Evolutionary conservation across 1,140 invertebrate species (phyloP), one percentile per base, ranked within the genome.

Genomic region (Artemia franciscana): DNA sequence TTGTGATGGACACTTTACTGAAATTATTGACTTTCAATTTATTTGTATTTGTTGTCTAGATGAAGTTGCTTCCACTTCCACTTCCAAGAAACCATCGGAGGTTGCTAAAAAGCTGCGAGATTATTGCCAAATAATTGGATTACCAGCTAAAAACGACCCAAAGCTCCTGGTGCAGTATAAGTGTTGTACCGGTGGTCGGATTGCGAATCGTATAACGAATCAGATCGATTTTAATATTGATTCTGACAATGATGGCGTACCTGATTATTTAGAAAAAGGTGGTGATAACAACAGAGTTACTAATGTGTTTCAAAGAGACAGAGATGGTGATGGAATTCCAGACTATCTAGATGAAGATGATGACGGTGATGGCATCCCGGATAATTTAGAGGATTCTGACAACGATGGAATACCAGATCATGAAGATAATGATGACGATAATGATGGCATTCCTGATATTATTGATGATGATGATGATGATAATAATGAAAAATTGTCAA

Each of bases 381-480:
- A 61, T 26, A 24, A 59, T 56, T 12, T 26, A 60, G 30, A 65
- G 63, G 18, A 24, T 60, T 21, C 27, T 51, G 57, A 60, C 63
- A 12, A 26, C 60, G 27, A 58, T 58, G 2, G 51, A 57, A 25
- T n/a, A 26, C 39, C 39, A 15, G 39, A 51, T 3, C 21, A 51
- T 18, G 12, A 15, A 12, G 39, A 51, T 3, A 18, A 51, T 18
- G 39, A 51, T 18, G 39, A 51, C 21, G 39, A 51, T 51, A 51
- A 51, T 51, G 39, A 51, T 18, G 39, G 39, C 12, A 51, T 51
- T 51, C 39, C 39, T 15, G 39, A 51, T 51, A 18, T 18, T 51
- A 12, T 2, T 2, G 39, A 51, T 12, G 39, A 15, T 3, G 39
- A 78, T 59, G 39, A 51, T 51, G 39, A 51, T 51, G 39, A 51